Conservation (phyloP, 2,113 vertebrate species). For the Isichthys henryi region DNA sequence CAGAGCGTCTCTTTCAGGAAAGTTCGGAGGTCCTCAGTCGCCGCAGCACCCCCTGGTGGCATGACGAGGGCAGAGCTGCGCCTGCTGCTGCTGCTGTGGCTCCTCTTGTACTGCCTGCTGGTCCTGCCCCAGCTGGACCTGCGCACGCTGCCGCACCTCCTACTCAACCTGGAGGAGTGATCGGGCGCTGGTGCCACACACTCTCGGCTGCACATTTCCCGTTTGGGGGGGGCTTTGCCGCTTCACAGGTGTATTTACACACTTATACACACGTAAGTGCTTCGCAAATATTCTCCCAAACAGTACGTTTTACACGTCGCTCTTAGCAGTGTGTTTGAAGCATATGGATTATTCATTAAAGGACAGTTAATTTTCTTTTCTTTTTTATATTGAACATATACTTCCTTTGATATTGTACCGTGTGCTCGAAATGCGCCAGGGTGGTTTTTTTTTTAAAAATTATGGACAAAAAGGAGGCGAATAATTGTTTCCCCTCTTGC, state of each 20-base stretch:
- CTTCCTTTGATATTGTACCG: neutral
- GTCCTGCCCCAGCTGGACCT: constrained; percentile 78
- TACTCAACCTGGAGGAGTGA: constrained; percentile 52
- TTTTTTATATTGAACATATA: neutral
- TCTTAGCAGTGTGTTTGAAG: constrained; percentile 18
- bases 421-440: neutral
- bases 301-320: constrained; percentile 19
- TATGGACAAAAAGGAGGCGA: neutral
- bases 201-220: neutral
- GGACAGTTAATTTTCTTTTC: neutral
- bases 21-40: constrained; percentile 3
- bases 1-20: constrained; percentile 23
- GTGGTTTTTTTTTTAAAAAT: neutral
- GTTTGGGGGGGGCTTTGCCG: neutral
- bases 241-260: neutral
- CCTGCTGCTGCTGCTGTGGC: constrained; percentile 71
- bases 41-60: neutral
- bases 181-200: neutral
- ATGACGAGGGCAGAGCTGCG: constrained; percentile 54
- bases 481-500: neutral
- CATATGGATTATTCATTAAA: neutral
- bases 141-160: constrained; percentile 45
- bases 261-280: constrained; percentile 17
- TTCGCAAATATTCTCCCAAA: neutral
- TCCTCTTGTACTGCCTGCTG: constrained; percentile 79